phyloP scores from a whole-genome alignment of 1,140 invertebrate genomes.

The Scaptodrosophila lebanonensis region DNA sequence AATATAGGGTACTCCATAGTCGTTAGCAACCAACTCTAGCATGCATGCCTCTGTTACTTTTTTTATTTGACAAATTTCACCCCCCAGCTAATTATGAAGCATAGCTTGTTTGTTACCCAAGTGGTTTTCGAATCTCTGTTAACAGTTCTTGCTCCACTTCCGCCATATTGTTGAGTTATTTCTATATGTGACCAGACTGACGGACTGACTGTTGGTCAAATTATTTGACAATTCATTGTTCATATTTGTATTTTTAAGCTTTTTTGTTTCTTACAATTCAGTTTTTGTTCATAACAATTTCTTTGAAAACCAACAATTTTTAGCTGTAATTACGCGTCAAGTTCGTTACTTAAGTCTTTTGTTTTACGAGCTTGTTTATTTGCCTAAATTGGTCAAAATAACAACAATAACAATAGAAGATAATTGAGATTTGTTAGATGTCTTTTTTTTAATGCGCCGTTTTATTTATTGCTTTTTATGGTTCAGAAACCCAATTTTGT shows the following conservation, averaged over 20 bases:
- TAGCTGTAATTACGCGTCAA: slow-evolving; percentile 51
- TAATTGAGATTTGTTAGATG: slow-evolving; percentile 39
- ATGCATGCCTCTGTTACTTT: too few species aligned
- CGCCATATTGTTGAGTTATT: slow-evolving; percentile 55
- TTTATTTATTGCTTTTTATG: slow-evolving; percentile 8
- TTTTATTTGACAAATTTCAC: too few species aligned
- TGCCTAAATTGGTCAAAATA: slow-evolving; percentile 8
- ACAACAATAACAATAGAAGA: slow-evolving; percentile 28
- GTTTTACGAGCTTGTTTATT: slow-evolving; percentile 48
- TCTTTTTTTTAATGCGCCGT: slow-evolving; percentile 9
- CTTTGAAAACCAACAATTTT: slow-evolving; percentile 53
- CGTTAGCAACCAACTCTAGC: too few species aligned
- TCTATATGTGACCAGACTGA: slow-evolving; percentile 26
- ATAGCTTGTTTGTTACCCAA: slow-evolving; percentile 19
- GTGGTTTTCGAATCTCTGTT: slow-evolving; percentile 33
- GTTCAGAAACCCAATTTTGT: slow-evolving; percentile 12
- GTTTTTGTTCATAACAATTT: slow-evolving; percentile 21
- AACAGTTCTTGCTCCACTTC: slow-evolving; percentile 40
- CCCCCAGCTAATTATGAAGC: slow-evolving; percentile 50
- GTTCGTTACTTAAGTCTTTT: slow-evolving; percentile 66
- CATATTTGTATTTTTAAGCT: slow-evolving; percentile 8
- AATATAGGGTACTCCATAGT: too few species aligned
- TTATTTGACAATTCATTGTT: slow-evolving; percentile 36
- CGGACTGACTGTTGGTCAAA: slow-evolving; percentile 11
- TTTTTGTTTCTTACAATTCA: slow-evolving; percentile 1